Evolutionary conservation across 2,888 invertebrate species (phyloP).

Genomic region (Nemoura dubitans): DNA sequence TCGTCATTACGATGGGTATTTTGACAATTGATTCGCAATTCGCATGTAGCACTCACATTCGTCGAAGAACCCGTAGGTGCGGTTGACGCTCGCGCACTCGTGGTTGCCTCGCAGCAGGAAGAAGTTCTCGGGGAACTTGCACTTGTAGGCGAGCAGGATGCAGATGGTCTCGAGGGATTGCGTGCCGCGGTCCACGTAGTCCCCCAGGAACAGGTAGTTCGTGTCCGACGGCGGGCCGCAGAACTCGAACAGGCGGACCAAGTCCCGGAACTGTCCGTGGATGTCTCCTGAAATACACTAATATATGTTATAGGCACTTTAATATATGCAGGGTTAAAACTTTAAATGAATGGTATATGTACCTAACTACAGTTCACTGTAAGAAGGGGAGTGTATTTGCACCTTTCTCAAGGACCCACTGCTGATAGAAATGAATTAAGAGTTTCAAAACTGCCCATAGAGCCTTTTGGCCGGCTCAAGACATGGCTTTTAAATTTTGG

Average conservation of each 20-base stretch:
- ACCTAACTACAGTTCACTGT: too few species aligned
- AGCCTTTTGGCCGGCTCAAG: too few species aligned
- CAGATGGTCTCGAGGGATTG: constrained; percentile 74
- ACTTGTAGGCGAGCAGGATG: constrained; percentile 72
- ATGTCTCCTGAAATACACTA: neutral
- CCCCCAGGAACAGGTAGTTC: constrained; percentile 62
- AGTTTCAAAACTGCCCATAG: too few species aligned
- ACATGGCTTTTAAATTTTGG: too few species aligned
- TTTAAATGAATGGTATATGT: too few species aligned
- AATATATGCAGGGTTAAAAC: too few species aligned
- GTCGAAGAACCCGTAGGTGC: constrained; percentile 72
- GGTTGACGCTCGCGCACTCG: constrained; percentile 73
- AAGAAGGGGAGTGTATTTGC: too few species aligned
- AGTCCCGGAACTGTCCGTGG: neutral
- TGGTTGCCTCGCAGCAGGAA: constrained; percentile 74
- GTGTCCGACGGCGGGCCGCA: neutral
- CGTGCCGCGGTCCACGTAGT: constrained; percentile 72
- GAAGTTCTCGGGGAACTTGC: constrained; percentile 76
- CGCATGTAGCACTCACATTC: constrained; percentile 68
- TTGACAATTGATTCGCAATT: too few species aligned
- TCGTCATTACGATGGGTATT: too few species aligned
- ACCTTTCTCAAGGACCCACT: too few species aligned
- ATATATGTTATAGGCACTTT: too few species aligned
- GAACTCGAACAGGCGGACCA: neutral
- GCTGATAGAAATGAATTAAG: too few species aligned